A percentile compares a stretch with the other conserved stretches of the same genome.
phyloP scores from a whole-genome alignment of 2,888 invertebrate species.

The Drosophila birchii region DNA sequence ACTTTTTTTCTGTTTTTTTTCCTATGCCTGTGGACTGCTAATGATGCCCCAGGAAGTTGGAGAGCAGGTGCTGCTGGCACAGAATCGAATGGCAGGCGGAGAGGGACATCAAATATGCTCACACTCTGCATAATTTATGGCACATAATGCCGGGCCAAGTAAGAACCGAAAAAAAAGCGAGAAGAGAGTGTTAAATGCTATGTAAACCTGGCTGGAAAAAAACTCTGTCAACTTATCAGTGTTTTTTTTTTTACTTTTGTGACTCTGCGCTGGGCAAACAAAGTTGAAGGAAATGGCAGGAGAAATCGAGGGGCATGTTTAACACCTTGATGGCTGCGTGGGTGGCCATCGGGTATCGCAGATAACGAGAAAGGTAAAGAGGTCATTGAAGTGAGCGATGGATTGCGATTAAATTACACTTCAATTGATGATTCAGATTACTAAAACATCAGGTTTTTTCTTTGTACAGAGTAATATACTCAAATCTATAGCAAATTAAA shows the following conservation, averaged over 20 bases:
- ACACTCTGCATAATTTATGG: conserved; percentile 72
- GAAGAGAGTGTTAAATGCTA: conserved; percentile 48
- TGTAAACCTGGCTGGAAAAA: conserved; percentile 49
- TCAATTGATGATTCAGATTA: not conserved
- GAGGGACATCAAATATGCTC: conserved; percentile 61
- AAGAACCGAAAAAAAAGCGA: conserved; percentile 29
- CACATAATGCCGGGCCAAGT: conserved; percentile 29
- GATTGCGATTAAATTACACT: conserved; percentile 14
- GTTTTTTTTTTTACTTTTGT: conserved; percentile 10
- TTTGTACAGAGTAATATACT: not conserved
- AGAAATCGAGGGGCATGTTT: conserved; percentile 48
- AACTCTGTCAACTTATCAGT: conserved; percentile 63
- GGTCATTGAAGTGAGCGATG: conserved; percentile 11
- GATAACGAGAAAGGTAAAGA: conserved; percentile 38
- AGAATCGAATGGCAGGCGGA: conserved; percentile 22
- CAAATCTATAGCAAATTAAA: too few relatives aligned
- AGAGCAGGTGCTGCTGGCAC: conserved; percentile 60
- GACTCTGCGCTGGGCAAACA: conserved; percentile 31
- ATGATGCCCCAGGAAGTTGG: conserved; percentile 62
- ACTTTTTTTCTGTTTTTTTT: conserved; percentile 4
- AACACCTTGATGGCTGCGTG: conserved; percentile 57
- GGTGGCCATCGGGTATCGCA: conserved; percentile 55
- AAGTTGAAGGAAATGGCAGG: conserved; percentile 35
- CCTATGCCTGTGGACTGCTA: conserved; percentile 69
- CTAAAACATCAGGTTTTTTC: not conserved